Evolutionary conservation across 2,113 vertebrate genomes (phyloP).

Genomic region (Ciconia maguari): DNA sequence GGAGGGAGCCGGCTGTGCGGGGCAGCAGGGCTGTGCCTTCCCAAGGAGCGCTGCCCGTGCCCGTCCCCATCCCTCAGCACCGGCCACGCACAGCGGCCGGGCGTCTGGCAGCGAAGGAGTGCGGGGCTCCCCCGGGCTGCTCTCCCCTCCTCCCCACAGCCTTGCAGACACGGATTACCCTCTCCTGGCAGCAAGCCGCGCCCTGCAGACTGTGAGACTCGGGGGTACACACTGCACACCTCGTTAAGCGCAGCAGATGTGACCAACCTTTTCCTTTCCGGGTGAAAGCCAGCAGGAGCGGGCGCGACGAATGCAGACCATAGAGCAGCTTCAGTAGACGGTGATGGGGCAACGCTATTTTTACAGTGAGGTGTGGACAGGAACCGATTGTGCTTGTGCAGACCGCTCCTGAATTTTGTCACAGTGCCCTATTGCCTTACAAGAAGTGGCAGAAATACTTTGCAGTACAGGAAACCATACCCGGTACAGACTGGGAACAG

Average conservation of each 20-base stretch:
- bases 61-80: background rate
- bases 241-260: background rate
- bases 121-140: background rate
- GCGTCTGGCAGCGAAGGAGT: too few species aligned
- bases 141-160: background rate
- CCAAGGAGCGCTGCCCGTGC: background rate
- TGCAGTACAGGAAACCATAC: background rate
- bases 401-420: background rate
- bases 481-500: background rate
- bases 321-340: background rate
- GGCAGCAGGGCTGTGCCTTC: background rate
- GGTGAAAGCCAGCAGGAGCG: background rate
- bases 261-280: background rate
- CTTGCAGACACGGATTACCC: background rate
- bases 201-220: background rate
- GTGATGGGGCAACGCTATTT: background rate
- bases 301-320: background rate
- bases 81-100: rapidly evolving
- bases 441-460: background rate
- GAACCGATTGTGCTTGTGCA: background rate
- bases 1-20: too few species aligned
- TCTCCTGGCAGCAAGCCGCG: background rate
- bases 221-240: background rate
- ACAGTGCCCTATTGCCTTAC: background rate
- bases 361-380: background rate